A percentile compares a stretch with the other conserved stretches of the same genome.
phyloP scores from a whole-genome alignment of 2,888 invertebrate species.

The Drosophila kambysellisi region DNA sequence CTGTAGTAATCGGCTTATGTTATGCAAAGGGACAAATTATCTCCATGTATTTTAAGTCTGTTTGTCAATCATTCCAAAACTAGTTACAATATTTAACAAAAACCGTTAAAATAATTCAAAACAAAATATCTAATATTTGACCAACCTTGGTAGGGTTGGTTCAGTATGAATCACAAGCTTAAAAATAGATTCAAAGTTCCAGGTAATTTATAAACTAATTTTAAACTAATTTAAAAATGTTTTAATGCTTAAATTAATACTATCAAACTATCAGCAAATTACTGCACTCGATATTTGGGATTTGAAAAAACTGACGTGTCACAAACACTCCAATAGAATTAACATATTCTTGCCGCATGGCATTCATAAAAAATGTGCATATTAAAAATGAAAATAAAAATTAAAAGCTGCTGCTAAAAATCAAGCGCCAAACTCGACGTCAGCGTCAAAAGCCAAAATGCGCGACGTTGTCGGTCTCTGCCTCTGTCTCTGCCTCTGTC shows the following conservation, averaged over 20 bases:
- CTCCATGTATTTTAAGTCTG: neutral
- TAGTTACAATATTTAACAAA: neutral
- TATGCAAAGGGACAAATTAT: neutral
- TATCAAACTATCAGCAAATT: neutral
- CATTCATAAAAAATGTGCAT: conserved; percentile 48
- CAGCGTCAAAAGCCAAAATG: conserved; percentile 75
- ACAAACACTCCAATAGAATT: conserved; percentile 50
- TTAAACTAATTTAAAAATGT: neutral
- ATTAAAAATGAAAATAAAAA: conserved; percentile 77
- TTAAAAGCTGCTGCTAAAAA: conserved; percentile 79
- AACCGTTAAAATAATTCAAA: neutral
- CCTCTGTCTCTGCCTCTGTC: conserved; percentile 40
- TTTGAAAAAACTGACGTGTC: conserved; percentile 21
- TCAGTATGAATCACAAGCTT: neutral
- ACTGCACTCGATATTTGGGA: conserved; percentile 6
- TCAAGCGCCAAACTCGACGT: conserved; percentile 65
- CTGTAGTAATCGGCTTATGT: conserved; percentile 7
- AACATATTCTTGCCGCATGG: conserved; percentile 51
- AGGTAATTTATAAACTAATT: neutral
- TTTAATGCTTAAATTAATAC: neutral
- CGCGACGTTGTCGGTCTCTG: conserved; percentile 62
- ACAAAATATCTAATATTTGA: neutral
- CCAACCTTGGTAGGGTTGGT: neutral
- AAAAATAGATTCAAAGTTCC: neutral
- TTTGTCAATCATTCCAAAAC: conserved; percentile 7